Evolutionary conservation across 2,888 invertebrate species (phyloP), one percentile per base, ranked within the genome.

Genomic region (Dorcus parallelipipedus): DNA sequence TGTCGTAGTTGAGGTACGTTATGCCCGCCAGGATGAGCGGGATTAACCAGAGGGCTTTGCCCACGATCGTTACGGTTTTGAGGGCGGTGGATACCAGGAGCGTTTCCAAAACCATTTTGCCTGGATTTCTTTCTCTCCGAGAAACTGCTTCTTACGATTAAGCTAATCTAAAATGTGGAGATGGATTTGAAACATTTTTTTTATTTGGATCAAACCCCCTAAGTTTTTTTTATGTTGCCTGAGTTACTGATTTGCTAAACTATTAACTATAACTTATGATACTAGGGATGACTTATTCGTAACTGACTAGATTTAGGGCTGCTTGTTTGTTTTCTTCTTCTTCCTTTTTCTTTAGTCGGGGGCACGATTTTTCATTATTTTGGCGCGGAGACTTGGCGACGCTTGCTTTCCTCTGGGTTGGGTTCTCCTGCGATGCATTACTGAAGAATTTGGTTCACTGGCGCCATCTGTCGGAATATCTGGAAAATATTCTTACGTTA

Each of bases 21-120:
- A 92, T 82, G 23, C 93, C 91, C 14, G 93, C 92, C 65, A 94
- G 82, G 61, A 95, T 77, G 43, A 94, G 76, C 0, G 94, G 94
- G 59, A 94, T 88, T 54, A 94, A 79, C 93, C 93, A 93, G 3
- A 94, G 80, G 9, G 92, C 87, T 3, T 89, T 88, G n/a, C 86
- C 86, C 3, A 86, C 82, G 58, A 91, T 83, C 42, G 90, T 89
- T 61, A 91, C 84, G 0, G 90, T 90, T 71, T 90, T 90, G 64
- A 90, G 79, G 60, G 91, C 90, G 60, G 90, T 87, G n/a, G 90
- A 87, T 56, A 90, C 86, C 62, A 91, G 79, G 51, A 91, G 81
- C 9, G 90, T 84, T 74, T 87, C 89, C 48, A 91, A 80, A 70
- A 86, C 90, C 91, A 90, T 91, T 67, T 76, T 76, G 10, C 7